These are phyloP conservation scores for Volucella bombylans DNA, from an alignment of 2,888 invertebrate species.

Conservation along the genomic window DNA sequence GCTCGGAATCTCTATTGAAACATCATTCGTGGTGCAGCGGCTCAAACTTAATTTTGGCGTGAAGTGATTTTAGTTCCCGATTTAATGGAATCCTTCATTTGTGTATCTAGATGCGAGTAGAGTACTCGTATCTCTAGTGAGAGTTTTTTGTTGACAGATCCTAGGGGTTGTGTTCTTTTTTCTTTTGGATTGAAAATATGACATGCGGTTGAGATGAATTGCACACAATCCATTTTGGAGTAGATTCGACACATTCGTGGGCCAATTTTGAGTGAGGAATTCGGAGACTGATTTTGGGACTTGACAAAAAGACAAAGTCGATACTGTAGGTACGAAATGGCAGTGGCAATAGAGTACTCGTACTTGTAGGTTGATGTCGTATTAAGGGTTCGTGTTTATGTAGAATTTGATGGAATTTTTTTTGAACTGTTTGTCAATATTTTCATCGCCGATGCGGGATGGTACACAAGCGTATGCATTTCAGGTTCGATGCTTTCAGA, in stretches of 20 bases:
- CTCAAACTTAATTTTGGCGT: slow-evolving; percentile 68
- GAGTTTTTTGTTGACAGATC: neutral
- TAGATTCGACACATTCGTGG: slow-evolving; percentile 61
- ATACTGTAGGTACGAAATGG: neutral
- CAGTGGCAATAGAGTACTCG: slow-evolving; percentile 4
- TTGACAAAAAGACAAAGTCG: neutral
- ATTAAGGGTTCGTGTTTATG: slow-evolving; percentile 56
- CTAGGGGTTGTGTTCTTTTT: neutral
- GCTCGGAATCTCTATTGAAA: slow-evolving; percentile 26
- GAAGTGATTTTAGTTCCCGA: slow-evolving; percentile 71
- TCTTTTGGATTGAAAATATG: slow-evolving; percentile 17
- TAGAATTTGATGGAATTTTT: slow-evolving; percentile 37
- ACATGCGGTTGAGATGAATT: slow-evolving; percentile 27
- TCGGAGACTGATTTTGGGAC: slow-evolving; percentile 27
- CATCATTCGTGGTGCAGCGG: slow-evolving; percentile 34
- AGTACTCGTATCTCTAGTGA: slow-evolving; percentile 3
- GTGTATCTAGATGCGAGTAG: neutral
- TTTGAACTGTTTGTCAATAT: slow-evolving; percentile 15
- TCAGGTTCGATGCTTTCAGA: slow-evolving; percentile 39
- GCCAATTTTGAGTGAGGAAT: slow-evolving; percentile 55
- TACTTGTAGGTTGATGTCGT: slow-evolving; percentile 40
- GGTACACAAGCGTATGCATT: slow-evolving; percentile 29
- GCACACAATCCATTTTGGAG: slow-evolving; percentile 36
- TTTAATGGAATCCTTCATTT: slow-evolving; percentile 64
- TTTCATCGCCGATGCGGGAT: slow-evolving; percentile 12